phyloP scores from a whole-genome alignment of 2,797 vertebrate species.

The Coracias cyanogaster region DNA sequence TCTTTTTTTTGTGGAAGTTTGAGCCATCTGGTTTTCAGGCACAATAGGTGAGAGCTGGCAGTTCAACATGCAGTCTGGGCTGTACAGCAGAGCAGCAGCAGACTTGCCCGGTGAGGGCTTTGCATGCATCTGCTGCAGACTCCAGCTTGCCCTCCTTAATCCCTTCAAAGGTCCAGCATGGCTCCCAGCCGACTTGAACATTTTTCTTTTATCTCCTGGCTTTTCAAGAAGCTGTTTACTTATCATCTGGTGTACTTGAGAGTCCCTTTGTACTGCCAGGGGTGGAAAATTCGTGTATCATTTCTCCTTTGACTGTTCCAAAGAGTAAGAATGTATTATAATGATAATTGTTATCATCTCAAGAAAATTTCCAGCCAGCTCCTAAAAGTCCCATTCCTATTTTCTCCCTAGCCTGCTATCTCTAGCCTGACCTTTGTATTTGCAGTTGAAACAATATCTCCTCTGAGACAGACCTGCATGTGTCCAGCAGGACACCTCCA shows the following conservation, averaged over 20 bases:
- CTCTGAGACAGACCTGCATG: neutral
- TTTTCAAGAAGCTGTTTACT: constrained; percentile 29
- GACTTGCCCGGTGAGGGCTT: neutral
- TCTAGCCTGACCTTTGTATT: neutral
- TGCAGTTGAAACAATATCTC: neutral
- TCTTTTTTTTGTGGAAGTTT: neutral
- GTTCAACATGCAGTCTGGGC: fast-evolving
- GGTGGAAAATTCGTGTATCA: neutral
- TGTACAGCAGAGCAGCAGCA: fast-evolving
- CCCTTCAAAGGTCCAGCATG: neutral
- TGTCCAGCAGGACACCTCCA: neutral
- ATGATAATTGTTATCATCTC: neutral
- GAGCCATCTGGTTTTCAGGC: neutral
- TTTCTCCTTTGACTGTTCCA: constrained; percentile 1
- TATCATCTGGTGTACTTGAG: neutral
- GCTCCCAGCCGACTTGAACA: neutral
- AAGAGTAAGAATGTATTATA: neutral
- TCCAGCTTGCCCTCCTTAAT: neutral
- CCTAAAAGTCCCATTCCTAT: neutral
- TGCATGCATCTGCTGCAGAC: fast-evolving
- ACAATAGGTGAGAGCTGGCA: neutral
- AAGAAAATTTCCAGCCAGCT: neutral
- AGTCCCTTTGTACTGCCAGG: neutral
- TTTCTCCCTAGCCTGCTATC: neutral
- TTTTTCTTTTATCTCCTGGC: neutral